Base-by-base conservation (phyloP, 2,113 vertebrate genomes). In the Glareola pratincola region DNA sequence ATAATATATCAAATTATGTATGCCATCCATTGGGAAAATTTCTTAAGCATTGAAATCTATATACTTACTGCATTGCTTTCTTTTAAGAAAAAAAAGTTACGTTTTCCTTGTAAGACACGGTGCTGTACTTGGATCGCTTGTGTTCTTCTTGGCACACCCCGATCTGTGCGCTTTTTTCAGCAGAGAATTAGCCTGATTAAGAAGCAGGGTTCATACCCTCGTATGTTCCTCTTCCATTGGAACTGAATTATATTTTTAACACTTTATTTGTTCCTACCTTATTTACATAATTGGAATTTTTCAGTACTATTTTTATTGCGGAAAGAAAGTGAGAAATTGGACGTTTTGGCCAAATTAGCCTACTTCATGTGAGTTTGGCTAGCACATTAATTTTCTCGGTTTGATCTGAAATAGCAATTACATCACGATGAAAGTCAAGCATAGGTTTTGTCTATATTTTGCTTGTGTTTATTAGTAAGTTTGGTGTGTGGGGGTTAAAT, bases 381-480 rank as follows among this genome's bases (percentile, higher is more conserved):
- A 72, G 88, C 48, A 79, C 43, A 69, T 87, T 97, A 96, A 96
- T 97, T 94, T 97, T 97, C 83, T 80, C 90, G 73, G 64, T 91
- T 94, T 96, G 92, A 94, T 92, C 80, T 88, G 88, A 90, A 97
- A 89, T 86, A 94, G 88, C 86, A 94, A 94, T 97, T 96, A 90
- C 87, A 87, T 94, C 85, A 96, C 51, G 72, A 92, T 94, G 89
- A 90, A 96, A 97, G 75, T 67, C 93, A 96, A 95, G 75, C 83
- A 72, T n/a, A 66, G 75, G 94, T 97, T 97, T 95, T 97, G 68
- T 94, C 87, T 76, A 8, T 76, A 87, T n/a, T 64, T 81, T 56
- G 30, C 47, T 43, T 6, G 7, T 95, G 92, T 97, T 97, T 97
- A 95, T 96, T 96, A 82, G 84, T 67, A 63, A 72, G 32, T 83